Base-by-base conservation (phyloP, 2,797 vertebrate species). In the Chromis chromis region DNA sequence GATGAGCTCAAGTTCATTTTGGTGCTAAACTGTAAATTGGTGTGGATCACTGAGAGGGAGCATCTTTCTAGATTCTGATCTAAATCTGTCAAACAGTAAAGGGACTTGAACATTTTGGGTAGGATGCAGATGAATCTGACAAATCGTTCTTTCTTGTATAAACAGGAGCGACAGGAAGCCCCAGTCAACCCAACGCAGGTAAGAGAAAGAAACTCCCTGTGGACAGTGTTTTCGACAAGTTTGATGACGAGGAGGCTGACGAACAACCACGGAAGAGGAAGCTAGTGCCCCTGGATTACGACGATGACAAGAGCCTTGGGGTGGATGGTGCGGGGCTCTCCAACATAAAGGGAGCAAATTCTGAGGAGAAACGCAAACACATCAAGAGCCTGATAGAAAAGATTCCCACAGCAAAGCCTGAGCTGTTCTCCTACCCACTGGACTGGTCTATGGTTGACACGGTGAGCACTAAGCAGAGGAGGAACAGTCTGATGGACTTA, bases 351-450 rank as follows among this genome's bases (percentile, higher is more conserved):
- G 98, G 97, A 2, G 97, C 96, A 60, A 96, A 98, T 86, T 94
- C 96, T 0, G 98, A 99, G 89, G 98, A 99, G 92, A 99, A 99
- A 82, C 97, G 97, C 52, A 98, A 98, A 88, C 97, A 99, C 91
- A 98, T 99, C 87, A 99, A 99, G 91, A 99, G 96, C 90, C 96
- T 99, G 21, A 99, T 99, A 22, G 98, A 99, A 88, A 99, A 99
- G 93, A 99, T 99, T 48, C 98, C 98, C 55, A 99, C 98, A 1
- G 97, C 94, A 44, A 99, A 99, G 91, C 96, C 97, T 0, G 98
- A 99, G 90, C 96, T 99, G 56, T 99, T 99, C 90, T 96, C 96
- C 70, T 99, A 99, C 94, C 96, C 96, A 3, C 93, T 99, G 65
- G 98, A 99, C 89, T 99, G 98, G 95, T 69, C 93, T 6, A 94